These are phyloP conservation scores for Vireo altiloquus DNA, from an alignment of 2,113 vertebrate species.

Conservation along the genomic window DNA sequence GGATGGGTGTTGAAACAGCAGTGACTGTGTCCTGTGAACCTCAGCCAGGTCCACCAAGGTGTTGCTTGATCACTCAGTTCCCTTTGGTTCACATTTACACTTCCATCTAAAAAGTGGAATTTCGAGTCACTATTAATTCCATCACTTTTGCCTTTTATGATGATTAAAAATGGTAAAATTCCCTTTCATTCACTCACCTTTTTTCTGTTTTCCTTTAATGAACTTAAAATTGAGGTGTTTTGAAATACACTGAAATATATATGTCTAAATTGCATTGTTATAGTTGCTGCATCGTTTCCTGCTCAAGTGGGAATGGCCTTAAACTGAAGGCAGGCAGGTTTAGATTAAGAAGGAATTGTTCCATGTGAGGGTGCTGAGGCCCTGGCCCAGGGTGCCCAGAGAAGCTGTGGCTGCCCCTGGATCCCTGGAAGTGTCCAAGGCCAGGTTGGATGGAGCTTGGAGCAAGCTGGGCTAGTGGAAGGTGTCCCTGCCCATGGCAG, in stretches of 20 bases:
- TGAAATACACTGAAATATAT: background rate
- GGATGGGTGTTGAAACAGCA: background rate
- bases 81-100: background rate
- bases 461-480: rapidly evolving
- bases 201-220: background rate
- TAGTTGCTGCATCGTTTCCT: background rate
- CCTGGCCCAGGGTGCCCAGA: background rate
- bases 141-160: background rate
- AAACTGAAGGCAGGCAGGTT: background rate
- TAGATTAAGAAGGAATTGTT: background rate
- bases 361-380: rapidly evolving
- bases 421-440: background rate
- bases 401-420: background rate
- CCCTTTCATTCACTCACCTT: background rate
- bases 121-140: background rate
- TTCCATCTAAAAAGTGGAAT: background rate
- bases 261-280: background rate
- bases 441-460: rapidly evolving
- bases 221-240: background rate
- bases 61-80: background rate
- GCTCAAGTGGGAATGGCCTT: background rate
- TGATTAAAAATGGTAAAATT: background rate
- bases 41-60: background rate
- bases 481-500: background rate
- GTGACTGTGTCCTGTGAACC: background rate